Percentiles rank a stretch among this genome's conserved stretches.
Conservation (phyloP, 2,113 vertebrate species). For the Pongo abelii region DNA sequence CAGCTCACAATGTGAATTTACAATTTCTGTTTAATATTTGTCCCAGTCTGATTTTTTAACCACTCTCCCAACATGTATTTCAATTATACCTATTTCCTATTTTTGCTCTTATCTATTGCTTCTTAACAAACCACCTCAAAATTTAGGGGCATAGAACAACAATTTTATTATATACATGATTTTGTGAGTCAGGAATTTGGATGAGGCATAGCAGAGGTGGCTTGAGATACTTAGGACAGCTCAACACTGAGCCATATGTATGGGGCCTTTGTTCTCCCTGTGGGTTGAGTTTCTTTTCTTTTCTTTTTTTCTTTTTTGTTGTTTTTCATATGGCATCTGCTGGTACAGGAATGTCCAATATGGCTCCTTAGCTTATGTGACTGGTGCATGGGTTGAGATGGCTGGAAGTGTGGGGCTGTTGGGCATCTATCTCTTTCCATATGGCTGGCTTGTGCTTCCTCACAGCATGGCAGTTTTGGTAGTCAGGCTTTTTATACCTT, state of each 20-base stretch:
- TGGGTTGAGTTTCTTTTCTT: neutral
- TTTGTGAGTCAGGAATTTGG: neutral
- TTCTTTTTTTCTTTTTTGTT: no score
- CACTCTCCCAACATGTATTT: neutral
- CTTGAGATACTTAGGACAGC: neutral
- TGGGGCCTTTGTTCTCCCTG: neutral
- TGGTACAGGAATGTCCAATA: neutral
- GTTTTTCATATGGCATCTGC: neutral
- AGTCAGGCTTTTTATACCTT: neutral
- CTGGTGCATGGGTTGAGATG: neutral
- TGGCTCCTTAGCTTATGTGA: neutral
- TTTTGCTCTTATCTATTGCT: neutral
- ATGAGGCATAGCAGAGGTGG: neutral
- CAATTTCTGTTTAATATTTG: neutral
- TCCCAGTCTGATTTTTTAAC: neutral
- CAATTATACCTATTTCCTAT: neutral
- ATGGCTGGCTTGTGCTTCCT: neutral
- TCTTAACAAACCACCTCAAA: neutral
- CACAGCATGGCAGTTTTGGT: neutral
- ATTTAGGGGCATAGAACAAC: neutral
- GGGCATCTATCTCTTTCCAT: neutral
- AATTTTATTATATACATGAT: neutral
- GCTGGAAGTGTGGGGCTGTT: neutral
- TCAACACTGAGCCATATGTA: neutral
- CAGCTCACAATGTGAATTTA: neutral